Percentiles rank a stretch among this genome's conserved stretches.
phyloP scores from a whole-genome alignment of 2,113 vertebrate genomes.

The Tricholaema leucomelas region DNA sequence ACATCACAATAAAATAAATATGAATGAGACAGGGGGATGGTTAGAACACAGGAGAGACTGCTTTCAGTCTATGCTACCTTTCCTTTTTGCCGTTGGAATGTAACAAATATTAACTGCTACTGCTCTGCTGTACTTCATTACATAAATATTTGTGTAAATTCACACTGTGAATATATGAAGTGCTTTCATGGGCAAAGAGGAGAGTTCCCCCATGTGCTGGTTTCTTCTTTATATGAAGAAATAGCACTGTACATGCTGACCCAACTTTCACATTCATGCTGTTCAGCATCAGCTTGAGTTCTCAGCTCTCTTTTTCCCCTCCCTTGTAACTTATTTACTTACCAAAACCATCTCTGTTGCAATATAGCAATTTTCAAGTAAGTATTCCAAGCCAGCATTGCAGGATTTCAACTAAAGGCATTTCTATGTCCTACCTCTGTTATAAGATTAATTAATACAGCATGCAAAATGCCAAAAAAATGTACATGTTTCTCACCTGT shows the following conservation, averaged over 20 bases:
- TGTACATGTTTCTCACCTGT: neutral
- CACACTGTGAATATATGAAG: conserved; percentile 55
- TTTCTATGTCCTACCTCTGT: neutral
- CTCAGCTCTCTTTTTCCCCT: conserved; percentile 6
- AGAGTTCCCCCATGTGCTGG: neutral
- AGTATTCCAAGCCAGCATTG: neutral
- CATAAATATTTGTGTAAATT: conserved; percentile 64
- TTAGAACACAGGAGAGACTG: neutral
- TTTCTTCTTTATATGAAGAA: conserved; percentile 42
- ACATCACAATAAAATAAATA: neutral
- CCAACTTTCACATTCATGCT: conserved; percentile 5
- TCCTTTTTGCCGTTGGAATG: conserved; percentile 30
- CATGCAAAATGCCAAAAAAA: neutral
- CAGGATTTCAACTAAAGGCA: neutral
- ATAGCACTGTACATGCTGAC: neutral
- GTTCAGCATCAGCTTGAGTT: conserved; percentile 49
- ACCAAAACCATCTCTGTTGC: neutral
- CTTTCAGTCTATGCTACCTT: conserved; percentile 39
- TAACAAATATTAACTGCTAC: conserved; percentile 66
- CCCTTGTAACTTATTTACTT: neutral
- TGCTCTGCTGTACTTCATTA: conserved; percentile 37
- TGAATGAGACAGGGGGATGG: neutral
- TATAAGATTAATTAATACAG: neutral
- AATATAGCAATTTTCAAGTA: neutral
- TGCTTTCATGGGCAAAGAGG: conserved; percentile 29